phyloP scores from a whole-genome alignment of 2,113 vertebrate species.

The Saguinus imperator region DNA sequence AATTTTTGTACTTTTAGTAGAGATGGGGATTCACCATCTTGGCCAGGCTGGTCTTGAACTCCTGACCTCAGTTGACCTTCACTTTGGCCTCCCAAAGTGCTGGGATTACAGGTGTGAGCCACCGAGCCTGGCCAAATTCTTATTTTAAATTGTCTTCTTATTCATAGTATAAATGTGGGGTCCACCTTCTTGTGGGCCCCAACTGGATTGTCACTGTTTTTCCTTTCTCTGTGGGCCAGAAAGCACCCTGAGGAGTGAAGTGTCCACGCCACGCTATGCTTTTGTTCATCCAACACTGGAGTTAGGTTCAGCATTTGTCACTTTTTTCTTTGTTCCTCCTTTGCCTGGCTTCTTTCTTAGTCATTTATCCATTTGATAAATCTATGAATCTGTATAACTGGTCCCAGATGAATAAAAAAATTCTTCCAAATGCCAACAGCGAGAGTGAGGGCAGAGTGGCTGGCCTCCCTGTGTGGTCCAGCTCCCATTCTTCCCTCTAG shows the following conservation, averaged over 20 bases:
- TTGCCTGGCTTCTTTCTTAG: not conserved
- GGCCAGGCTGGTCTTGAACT: too few species aligned
- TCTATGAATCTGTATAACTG: not conserved
- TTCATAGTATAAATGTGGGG: not conserved
- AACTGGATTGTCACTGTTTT: fast-evolving
- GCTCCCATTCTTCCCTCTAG: not conserved
- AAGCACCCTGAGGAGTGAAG: fast-evolving
- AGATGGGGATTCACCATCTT: too few species aligned
- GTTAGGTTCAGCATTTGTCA: not conserved
- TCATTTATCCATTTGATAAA: not conserved
- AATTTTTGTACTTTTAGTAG: too few species aligned
- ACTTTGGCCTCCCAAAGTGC: too few species aligned
- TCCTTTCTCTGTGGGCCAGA: fast-evolving
- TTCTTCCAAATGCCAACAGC: not conserved
- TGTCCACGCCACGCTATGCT: fast-evolving
- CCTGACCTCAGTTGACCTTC: too few species aligned
- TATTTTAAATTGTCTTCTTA: not conserved
- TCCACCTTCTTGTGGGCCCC: not conserved
- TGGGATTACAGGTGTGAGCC: too few species aligned
- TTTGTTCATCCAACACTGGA: fast-evolving
- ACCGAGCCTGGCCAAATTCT: not conserved
- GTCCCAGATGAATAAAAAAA: not conserved
- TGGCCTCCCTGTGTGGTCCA: too few species aligned
- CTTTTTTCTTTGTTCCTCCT: not conserved
- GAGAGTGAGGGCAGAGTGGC: not conserved